Evolutionary conservation across 2,888 invertebrate species (phyloP).

Genomic region (Monochamus alternatus): DNA sequence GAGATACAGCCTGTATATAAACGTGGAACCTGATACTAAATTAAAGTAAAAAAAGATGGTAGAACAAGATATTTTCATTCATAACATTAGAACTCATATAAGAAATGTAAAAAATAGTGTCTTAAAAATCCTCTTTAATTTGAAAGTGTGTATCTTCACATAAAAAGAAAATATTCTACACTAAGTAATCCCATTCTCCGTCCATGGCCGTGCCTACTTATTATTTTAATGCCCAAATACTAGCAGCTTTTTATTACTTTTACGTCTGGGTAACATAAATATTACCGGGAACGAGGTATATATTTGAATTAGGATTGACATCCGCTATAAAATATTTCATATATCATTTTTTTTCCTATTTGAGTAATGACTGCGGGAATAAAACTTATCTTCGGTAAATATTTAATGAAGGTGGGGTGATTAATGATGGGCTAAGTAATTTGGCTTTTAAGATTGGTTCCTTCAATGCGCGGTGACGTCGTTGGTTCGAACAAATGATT

Average conservation of each 20-base stretch:
- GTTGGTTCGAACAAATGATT: neutral
- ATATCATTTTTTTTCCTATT: conserved; percentile 24
- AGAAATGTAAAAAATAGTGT: too few species aligned
- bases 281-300: conserved; percentile 35
- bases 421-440: conserved; percentile 18
- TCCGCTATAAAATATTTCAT: conserved; percentile 40
- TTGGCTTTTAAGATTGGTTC: conserved; percentile 2
- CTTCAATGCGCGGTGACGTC: neutral
- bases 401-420: conserved; percentile 22
- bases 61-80: too few species aligned
- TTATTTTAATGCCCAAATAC: conserved; percentile 27
- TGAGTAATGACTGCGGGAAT: conserved; percentile 18
- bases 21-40: too few species aligned
- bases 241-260: conserved; percentile 39
- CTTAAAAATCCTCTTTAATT: too few species aligned
- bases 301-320: conserved; percentile 44
- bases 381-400: conserved; percentile 21
- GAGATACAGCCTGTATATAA: too few species aligned
- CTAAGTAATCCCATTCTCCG: neutral
- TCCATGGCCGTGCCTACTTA: conserved; percentile 18
- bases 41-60: too few species aligned
- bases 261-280: conserved; percentile 44
- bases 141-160: too few species aligned
- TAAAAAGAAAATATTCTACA: too few species aligned
- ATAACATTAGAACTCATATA: too few species aligned